Conservation (phyloP, 2,797 vertebrate genomes). For the Bucorvus abyssinicus region DNA sequence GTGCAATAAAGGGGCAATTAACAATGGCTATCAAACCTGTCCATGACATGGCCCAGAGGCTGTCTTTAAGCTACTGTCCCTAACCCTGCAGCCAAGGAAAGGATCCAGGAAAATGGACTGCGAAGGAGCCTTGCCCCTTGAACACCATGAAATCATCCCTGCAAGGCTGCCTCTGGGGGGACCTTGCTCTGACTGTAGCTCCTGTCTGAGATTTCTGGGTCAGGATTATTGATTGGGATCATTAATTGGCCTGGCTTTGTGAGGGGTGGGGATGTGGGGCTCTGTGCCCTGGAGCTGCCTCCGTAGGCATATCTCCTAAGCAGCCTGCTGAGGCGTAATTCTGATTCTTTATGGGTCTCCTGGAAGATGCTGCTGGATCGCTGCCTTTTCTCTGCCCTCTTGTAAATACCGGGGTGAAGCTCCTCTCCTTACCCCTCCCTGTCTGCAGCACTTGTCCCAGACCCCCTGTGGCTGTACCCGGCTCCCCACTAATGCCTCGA, state of each 20-base stretch:
- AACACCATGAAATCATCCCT: accelerated
- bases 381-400: background rate
- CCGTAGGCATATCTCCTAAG: background rate
- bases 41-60: background rate
- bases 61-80: background rate
- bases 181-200: background rate
- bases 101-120: background rate
- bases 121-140: accelerated
- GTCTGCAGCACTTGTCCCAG: background rate
- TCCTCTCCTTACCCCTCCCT: background rate
- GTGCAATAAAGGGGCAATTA: background rate
- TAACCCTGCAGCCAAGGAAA: background rate
- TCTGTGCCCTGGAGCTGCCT: background rate
- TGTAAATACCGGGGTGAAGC: accelerated
- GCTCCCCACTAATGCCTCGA: accelerated
- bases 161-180: background rate
- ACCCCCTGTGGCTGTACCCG: accelerated
- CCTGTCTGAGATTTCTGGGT: conserved; percentile 12
- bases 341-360: background rate
- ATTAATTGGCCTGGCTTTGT: background rate
- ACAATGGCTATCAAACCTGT: background rate
- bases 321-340: background rate
- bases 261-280: background rate
- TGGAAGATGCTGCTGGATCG: background rate
- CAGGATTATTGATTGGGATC: conserved; percentile 16